Conservation (phyloP, 1,140 invertebrate species). For the Drosophila watanabei region DNA sequence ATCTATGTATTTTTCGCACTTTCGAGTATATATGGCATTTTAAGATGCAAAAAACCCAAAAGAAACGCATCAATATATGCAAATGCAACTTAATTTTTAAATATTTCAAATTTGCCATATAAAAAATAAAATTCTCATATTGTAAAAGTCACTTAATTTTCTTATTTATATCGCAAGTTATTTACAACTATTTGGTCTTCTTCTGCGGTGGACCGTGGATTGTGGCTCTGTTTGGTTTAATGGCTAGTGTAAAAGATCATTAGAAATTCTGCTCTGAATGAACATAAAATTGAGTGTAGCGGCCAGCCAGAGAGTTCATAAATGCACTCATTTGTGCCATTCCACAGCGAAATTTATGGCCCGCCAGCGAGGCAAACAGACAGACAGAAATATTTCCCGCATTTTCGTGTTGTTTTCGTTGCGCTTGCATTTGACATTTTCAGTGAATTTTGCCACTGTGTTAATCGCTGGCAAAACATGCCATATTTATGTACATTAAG, state of each 20-base stretch:
- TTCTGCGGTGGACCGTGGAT: constrained; percentile 16
- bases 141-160: background rate
- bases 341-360: constrained; percentile 14
- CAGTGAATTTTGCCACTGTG: constrained; percentile 38
- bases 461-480: constrained; percentile 39
- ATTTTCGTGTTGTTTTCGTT: constrained; percentile 22
- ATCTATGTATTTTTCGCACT: too few relatives aligned
- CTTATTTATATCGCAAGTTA: constrained; percentile 3
- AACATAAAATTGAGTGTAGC: constrained; percentile 18
- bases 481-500: constrained; percentile 29
- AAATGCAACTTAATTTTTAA: background rate
- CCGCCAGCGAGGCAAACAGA: constrained; percentile 2
- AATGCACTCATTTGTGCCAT: constrained; percentile 33
- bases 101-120: background rate
- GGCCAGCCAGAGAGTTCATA: constrained; percentile 19
- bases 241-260: constrained; percentile 19
- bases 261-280: constrained; percentile 24
- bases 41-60: background rate
- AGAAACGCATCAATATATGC: background rate
- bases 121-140: background rate
- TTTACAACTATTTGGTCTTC: constrained; percentile 29
- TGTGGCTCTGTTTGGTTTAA: constrained; percentile 22
- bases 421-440: constrained; percentile 42
- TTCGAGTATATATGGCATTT: background rate
- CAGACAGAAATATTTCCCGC: constrained; percentile 1